phyloP scores from a whole-genome alignment of 2,888 invertebrate genomes.

The Dicycla oo region DNA sequence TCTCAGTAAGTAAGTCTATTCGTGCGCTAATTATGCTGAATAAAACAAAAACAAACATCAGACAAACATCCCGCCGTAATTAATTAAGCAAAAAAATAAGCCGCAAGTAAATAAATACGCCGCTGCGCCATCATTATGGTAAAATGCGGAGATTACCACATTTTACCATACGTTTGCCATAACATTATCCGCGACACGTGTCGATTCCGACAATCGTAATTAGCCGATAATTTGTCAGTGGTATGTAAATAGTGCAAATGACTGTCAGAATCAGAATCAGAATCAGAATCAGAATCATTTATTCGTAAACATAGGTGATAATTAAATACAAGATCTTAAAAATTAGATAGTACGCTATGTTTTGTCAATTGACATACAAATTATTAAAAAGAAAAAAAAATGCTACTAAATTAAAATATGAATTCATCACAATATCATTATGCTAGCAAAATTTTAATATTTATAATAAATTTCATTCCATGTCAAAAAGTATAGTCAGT shows the following conservation, averaged over 20 bases:
- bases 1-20: constrained; percentile 19
- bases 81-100: constrained; percentile 32
- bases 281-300: too few relatives aligned
- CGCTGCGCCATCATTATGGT: constrained; percentile 1
- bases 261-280: too few relatives aligned
- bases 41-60: constrained; percentile 42
- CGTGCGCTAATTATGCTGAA: constrained; percentile 37
- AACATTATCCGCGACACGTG: constrained; percentile 49
- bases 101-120: constrained; percentile 20
- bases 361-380: too few relatives aligned
- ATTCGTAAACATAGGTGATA: too few relatives aligned
- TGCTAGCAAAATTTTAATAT: too few relatives aligned
- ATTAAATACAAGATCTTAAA: too few relatives aligned
- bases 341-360: too few relatives aligned
- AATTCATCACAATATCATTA: too few relatives aligned
- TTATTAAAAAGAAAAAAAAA: too few relatives aligned
- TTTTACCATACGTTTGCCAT: constrained; percentile 40
- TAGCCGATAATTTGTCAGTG: constrained; percentile 20
- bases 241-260: constrained; percentile 39
- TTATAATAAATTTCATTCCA: too few relatives aligned
- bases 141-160: constrained; percentile 42
- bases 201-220: constrained; percentile 32
- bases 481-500: too few relatives aligned
- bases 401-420: too few relatives aligned
- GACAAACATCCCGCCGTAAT: constrained; percentile 15